A percentile compares a stretch with the other conserved stretches of the same genome.
Evolutionary conservation across 92 coral and sea anemone species (phyloP).

Genomic region (Zoanthus sociatus): DNA sequence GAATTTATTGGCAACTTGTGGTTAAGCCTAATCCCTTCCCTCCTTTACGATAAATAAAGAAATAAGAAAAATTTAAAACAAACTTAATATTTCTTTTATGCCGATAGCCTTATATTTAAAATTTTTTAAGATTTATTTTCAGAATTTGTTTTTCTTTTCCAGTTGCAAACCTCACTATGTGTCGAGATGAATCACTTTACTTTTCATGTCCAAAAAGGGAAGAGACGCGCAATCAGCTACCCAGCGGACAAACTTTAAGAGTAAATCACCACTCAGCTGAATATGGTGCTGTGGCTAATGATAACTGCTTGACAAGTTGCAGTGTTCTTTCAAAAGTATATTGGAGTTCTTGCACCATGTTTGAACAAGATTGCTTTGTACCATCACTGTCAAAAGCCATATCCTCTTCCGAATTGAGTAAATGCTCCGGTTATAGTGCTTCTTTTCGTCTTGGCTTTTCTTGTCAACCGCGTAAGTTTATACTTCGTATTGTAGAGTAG

Average conservation of each 20-base stretch:
- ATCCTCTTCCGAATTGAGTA: background rate
- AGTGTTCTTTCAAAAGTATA: background rate
- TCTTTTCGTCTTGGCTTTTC: conserved; percentile 20
- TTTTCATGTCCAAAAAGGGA: background rate
- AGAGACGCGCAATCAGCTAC: background rate
- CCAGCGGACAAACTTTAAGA: background rate
- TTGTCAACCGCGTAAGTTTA: conserved; percentile 31
- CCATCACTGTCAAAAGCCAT: background rate
- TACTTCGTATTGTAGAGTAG: background rate
- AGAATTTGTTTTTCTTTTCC: background rate
- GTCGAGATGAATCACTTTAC: background rate
- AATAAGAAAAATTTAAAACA: too few relatives aligned
- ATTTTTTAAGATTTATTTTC: too few relatives aligned
- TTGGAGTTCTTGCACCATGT: background rate
- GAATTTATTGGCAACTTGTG: too few relatives aligned
- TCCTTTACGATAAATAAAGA: too few relatives aligned
- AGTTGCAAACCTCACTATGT: background rate
- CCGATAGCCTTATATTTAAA: too few relatives aligned
- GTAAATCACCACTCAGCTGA: background rate
- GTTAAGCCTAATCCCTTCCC: too few relatives aligned
- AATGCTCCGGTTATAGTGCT: background rate
- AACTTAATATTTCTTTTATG: background rate
- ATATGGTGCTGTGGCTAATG: background rate
- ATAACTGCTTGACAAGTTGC: background rate
- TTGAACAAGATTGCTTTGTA: background rate